These are phyloP conservation scores for Diphyllodes magnificus DNA, from an alignment of 2,113 vertebrate species.

Conservation along the genomic window DNA sequence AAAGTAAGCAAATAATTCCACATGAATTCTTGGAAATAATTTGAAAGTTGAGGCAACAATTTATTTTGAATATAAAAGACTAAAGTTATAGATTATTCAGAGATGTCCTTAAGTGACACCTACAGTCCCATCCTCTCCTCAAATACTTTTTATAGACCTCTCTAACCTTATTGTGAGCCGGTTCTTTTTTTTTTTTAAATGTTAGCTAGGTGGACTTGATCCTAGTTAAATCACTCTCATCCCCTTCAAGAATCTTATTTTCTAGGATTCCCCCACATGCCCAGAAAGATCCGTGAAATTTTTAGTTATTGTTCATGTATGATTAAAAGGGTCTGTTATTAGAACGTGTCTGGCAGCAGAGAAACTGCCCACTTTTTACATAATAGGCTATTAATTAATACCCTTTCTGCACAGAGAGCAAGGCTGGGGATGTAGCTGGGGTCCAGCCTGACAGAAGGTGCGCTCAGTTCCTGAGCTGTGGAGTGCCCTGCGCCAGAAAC, in stretches of 20 bases:
- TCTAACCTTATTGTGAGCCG: not conserved
- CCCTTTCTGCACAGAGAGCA: not conserved
- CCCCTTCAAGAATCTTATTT: not conserved
- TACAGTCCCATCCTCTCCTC: not conserved
- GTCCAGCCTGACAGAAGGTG: not conserved
- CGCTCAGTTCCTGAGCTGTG: not conserved
- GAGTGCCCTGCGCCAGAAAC: not conserved
- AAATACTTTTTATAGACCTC: not conserved
- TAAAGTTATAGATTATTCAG: not conserved
- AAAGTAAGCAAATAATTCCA: not conserved
- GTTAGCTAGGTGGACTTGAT: not conserved
- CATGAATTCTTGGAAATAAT: not conserved
- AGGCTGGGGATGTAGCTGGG: not conserved
- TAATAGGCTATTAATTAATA: not conserved
- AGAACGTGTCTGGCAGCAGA: not conserved
- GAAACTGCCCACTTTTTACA: not conserved
- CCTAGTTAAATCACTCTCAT: not conserved
- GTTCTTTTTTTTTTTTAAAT: not conserved
- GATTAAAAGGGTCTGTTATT: not conserved
- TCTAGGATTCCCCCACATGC: not conserved
- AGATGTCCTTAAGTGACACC: not conserved
- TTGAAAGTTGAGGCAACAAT: not conserved
- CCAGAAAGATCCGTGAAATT: not conserved
- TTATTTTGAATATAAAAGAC: not conserved
- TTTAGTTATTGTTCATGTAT: not conserved